Conservation (phyloP, 2,113 vertebrate species). For the Otocyon megalotis region DNA sequence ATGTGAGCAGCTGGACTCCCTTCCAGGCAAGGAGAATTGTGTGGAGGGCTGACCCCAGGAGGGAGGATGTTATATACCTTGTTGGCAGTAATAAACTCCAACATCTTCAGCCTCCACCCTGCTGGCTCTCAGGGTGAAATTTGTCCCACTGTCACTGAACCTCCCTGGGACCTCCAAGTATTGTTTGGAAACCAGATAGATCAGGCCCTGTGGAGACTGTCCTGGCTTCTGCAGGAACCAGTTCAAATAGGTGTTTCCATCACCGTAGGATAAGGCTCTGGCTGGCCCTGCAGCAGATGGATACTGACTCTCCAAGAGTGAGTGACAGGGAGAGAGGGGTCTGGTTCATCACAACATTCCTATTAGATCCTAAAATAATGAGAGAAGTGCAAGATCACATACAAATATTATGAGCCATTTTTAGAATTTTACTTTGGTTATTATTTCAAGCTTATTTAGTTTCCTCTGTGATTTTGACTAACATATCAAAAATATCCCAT, state of each 20-base stretch:
- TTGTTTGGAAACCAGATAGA: not conserved
- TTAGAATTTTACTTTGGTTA: not conserved
- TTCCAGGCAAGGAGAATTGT: constrained; percentile 74
- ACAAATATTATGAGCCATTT: not conserved
- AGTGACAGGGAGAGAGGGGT: not conserved
- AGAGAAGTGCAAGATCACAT: not conserved
- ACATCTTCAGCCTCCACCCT: not conserved
- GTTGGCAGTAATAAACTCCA: not conserved
- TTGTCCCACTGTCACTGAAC: not conserved
- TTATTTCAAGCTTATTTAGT: not conserved
- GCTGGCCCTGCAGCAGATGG: not conserved
- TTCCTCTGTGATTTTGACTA: not conserved
- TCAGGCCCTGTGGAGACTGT: not conserved
- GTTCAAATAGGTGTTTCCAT: not conserved
- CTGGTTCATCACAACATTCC: not conserved
- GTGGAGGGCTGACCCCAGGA: constrained; percentile 3
- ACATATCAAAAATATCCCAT: no score
- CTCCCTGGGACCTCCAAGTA: not conserved
- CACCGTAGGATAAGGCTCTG: accelerated
- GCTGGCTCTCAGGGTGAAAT: not conserved
- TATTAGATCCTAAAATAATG: not conserved
- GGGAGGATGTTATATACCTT: accelerated
- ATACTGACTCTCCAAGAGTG: not conserved
- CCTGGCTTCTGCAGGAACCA: not conserved
- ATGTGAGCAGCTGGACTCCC: not conserved